Evolutionary conservation across 2,888 invertebrate species (phyloP), one percentile per base, ranked within the genome.

Genomic region (Papilio gigon): DNA sequence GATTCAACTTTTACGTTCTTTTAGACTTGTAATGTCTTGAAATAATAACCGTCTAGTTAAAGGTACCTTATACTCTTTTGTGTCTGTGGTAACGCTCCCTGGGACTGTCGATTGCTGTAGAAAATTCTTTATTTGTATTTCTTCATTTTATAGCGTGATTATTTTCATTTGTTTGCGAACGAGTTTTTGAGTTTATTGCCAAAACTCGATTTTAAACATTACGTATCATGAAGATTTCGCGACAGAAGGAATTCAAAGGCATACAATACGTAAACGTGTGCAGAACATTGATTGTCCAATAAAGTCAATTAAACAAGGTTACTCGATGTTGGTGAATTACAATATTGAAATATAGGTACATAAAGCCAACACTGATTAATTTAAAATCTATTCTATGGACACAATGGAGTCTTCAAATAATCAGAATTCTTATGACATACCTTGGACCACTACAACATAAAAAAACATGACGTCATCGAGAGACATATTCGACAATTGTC

Each of bases 1-100:
- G 85, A 87, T 85, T 85, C 81, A 80, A 82, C 83, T 88, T 88
- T 84, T 85, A 86, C 84, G 81, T 80, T 81, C 72, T 72, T 75
- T 75, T 72, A 76, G 77, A 79, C 77, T 73, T 78, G 78, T 77
- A 76, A 77, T 80, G 79, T 78, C 80, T 82, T 78, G 58, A 77
- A 77, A 75, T 75, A 74, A 72, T 70, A 73, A 71, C 75, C 73
- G 75, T 76, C 73, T 74, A 35, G 53, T 66, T 37, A 66, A 20
- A 22, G 37, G 60, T 53, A 61, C 22, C 50, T 61, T 65, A 70
- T 63, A 62, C 69, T 71, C 63, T 60, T 69, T 67, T 60, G 68
- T 44, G 9, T 20, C 25, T 59, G n/a, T n/a, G 30, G n/a, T 27
- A 27, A 53, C 27, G 6, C 25, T 9, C n/a, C 9, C 6, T 53